Base-by-base conservation (phyloP, 2,888 invertebrate genomes). In the Tenthredo notha region DNA sequence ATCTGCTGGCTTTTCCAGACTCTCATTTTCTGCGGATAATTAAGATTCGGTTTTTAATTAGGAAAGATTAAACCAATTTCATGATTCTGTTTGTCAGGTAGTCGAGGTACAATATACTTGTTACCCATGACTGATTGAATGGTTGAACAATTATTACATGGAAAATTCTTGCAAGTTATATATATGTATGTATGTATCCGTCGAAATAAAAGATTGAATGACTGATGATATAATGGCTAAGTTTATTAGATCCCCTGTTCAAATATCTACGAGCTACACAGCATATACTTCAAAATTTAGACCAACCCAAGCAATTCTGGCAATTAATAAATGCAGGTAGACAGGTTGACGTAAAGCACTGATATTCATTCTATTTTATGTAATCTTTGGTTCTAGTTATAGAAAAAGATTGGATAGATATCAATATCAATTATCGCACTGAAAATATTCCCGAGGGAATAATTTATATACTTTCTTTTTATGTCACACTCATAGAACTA, bases 1-100 rank as follows among this genome's bases (percentile, higher is more conserved):
- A 91, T 97, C 96, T 0, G 95, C 95, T 18, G 90, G 85, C 77
- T 82, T 89, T 5, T 89, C 90, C 77, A 80, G 58, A 15, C 74
- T 88, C 43, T 75, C 87, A 67, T 78, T 86, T 25, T 70, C 88
- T 85, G 75, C 75, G 40, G 25, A 74, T 7, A 40, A 74, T 74
- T 47, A 47, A 43, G 12, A 74, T 67, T 67, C 18, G 5, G 15
- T 29, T 12, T 15, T 3, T 5, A 67, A 67, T 29, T 5, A 29
- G 25, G 67, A 67, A 12, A 33, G 33, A 67, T 67, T 5, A 33
- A 33, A 33, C 33, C 12, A 15, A 15, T 33, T 67, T 18, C 67
- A 25, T 18, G 6, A 33, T 67, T 67, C 18, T 54, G 12, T 54
- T 54, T 54, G 4, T 54, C 54, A 54, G 54, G 54, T 54, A 54